phyloP scores from a whole-genome alignment of 1,140 invertebrate genomes.

The Meloidogyne floridensis region DNA sequence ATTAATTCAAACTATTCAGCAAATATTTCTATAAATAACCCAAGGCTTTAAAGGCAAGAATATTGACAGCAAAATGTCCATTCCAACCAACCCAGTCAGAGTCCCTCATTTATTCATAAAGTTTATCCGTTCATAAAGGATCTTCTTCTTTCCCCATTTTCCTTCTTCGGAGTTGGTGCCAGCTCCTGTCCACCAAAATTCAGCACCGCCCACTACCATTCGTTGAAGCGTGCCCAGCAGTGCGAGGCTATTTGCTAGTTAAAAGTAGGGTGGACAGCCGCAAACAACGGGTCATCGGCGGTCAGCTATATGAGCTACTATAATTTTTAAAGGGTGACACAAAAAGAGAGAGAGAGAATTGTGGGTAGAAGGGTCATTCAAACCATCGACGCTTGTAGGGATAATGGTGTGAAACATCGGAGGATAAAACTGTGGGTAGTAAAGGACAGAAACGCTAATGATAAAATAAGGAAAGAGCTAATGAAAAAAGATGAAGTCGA shows the following conservation, averaged over 20 bases:
- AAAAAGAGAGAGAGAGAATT: neutral
- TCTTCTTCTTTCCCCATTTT: neutral
- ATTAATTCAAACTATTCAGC: too few relatives aligned
- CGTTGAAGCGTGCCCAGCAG: neutral
- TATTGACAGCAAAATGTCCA: neutral
- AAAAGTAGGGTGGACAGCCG: slow-evolving; percentile 2
- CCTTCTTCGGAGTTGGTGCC: neutral
- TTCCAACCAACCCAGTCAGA: neutral
- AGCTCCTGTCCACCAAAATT: slow-evolving; percentile 5
- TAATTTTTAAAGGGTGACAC: neutral
- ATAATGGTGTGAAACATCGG: neutral
- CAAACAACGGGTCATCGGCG: slow-evolving; percentile 7
- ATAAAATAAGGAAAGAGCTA: neutral
- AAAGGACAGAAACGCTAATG: neutral
- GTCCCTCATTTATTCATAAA: neutral
- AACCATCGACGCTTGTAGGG: slow-evolving; percentile 1
- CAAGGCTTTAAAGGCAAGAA: neutral
- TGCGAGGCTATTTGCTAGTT: neutral
- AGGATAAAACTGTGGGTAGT: neutral
- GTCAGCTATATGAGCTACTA: neutral
- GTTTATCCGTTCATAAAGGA: neutral
- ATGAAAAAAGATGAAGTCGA: neutral
- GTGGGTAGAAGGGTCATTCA: neutral
- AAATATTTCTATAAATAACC: neutral
- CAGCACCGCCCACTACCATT: neutral